Evolutionary conservation across 2,797 vertebrate species (phyloP).

Genomic region (Cossypha caffra): DNA sequence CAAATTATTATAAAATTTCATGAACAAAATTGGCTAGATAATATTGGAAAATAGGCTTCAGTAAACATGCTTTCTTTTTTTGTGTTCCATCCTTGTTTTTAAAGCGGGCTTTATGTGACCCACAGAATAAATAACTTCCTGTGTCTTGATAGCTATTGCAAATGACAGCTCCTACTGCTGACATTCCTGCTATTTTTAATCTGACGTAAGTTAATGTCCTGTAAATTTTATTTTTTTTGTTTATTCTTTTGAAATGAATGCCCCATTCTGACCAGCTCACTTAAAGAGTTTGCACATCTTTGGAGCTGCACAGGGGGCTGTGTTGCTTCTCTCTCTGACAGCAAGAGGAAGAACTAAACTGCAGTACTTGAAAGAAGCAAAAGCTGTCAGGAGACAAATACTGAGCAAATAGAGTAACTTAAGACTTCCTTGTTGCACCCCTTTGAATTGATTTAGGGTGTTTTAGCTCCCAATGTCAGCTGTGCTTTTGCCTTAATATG

Average conservation of each 20-base stretch:
- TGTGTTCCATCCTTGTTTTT: conserved; percentile 16
- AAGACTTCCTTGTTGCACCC: neutral
- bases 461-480: neutral
- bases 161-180: conserved; percentile 32
- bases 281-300: neutral
- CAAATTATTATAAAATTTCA: neutral
- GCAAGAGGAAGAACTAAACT: neutral
- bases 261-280: neutral
- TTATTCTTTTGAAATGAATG: neutral
- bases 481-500: neutral
- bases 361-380: neutral
- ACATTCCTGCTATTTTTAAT: conserved; percentile 47
- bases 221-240: neutral
- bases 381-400: neutral
- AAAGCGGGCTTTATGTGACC: neutral
- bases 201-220: neutral
- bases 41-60: neutral
- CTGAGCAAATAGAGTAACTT: neutral
- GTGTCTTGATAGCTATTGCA: conserved; percentile 22
- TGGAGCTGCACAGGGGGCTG: neutral
- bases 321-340: neutral
- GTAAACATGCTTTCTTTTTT: neutral
- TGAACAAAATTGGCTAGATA: neutral
- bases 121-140: conserved; percentile 17
- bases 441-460: neutral